A percentile compares a stretch with the other conserved stretches of the same genome.
phyloP scores from a whole-genome alignment of 2,113 vertebrate species.

The Ariopsis seemanni region DNA sequence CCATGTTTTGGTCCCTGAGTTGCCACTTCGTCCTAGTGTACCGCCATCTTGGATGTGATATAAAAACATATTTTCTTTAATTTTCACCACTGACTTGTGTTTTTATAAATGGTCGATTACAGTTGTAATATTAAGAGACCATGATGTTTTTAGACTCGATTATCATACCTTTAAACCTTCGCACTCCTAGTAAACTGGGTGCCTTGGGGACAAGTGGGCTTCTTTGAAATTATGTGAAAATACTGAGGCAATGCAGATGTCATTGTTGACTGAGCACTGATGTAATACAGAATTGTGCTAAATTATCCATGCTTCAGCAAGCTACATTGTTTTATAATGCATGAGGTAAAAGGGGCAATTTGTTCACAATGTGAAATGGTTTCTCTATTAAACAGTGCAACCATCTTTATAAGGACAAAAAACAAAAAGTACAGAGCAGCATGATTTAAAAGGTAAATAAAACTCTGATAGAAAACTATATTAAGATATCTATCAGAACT shows the following conservation, averaged over 20 bases:
- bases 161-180: background rate
- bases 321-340: slow-evolving; percentile 40
- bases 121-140: background rate
- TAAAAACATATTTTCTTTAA: too few relatives aligned
- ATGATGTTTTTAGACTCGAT: background rate
- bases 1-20: too few relatives aligned
- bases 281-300: slow-evolving; percentile 33
- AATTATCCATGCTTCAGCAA: slow-evolving; percentile 48
- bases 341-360: slow-evolving; percentile 47
- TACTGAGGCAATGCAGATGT: slow-evolving; percentile 27
- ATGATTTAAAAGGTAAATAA: background rate
- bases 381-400: slow-evolving; percentile 42
- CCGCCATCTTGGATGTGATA: too few relatives aligned
- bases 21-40: too few relatives aligned
- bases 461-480: background rate
- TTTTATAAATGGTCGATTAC: background rate
- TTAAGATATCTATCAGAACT: background rate
- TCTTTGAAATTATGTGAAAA: slow-evolving; percentile 10
- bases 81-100: background rate
- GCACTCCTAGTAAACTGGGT: background rate
- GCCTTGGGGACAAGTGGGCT: background rate
- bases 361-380: slow-evolving; percentile 45
- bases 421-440: background rate
- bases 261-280: slow-evolving; percentile 43
- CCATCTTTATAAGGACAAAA: slow-evolving; percentile 22